Conservation (phyloP, 2,888 invertebrate genomes). For the Eudasyphora cyanicolor region DNA sequence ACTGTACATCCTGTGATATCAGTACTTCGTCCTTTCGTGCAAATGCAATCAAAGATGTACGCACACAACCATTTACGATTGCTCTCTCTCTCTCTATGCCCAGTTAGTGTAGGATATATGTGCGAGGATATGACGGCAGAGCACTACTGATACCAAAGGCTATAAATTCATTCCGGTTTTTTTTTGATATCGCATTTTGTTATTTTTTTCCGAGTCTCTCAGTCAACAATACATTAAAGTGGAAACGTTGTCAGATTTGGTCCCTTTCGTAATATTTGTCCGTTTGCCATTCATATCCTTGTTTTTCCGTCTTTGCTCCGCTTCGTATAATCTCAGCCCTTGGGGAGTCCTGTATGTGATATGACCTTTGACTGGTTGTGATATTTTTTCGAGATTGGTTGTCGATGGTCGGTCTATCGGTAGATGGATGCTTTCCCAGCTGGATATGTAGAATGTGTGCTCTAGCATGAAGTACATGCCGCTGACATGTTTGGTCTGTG, state of each 20-base stretch:
- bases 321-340: conserved; percentile 20
- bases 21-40: background rate
- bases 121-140: conserved; percentile 12
- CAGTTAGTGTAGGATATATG: background rate
- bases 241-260: conserved; percentile 17
- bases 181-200: conserved; percentile 17
- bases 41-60: background rate
- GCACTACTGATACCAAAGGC: conserved; percentile 33
- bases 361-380: conserved; percentile 26
- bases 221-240: conserved; percentile 27
- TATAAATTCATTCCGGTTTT: conserved; percentile 34
- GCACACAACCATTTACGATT: background rate
- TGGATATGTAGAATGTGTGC: conserved; percentile 8
- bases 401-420: background rate
- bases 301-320: background rate
- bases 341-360: conserved; percentile 29
- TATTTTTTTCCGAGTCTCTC: background rate
- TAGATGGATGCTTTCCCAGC: background rate
- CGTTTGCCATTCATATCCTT: background rate
- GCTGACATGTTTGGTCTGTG: conserved; percentile 21
- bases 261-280: background rate
- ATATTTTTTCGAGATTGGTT: background rate
- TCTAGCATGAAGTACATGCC: background rate
- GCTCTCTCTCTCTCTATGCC: background rate
- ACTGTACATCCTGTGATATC: conserved; percentile 57